Conservation (phyloP, 2,113 vertebrate species). For the Antigone vipio region DNA sequence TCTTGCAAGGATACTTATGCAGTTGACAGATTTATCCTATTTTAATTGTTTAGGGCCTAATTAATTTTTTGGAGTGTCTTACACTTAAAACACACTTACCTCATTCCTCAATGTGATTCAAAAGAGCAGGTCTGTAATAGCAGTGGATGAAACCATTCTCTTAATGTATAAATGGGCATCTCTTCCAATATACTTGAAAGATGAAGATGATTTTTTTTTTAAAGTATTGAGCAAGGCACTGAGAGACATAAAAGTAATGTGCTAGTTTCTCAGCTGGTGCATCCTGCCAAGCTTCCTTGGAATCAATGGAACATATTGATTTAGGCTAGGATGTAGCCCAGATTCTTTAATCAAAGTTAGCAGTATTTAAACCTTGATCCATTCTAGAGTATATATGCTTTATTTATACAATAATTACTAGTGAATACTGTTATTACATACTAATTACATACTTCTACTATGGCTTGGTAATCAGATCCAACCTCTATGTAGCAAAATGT, state of each 20-base stretch:
- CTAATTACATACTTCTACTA: not conserved
- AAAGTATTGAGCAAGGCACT: constrained; percentile 19
- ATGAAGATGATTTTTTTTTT: not conserved
- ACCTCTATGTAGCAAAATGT: not conserved
- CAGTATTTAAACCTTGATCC: not conserved
- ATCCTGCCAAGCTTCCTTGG: constrained; percentile 30
- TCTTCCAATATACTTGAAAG: not conserved
- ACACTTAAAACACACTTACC: not conserved
- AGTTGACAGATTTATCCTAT: constrained; percentile 31
- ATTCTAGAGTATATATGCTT: not conserved
- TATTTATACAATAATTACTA: not conserved
- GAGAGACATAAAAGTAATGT: constrained; percentile 43
- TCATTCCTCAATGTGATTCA: constrained; percentile 33
- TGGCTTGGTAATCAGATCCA: not conserved
- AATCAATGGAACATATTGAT: constrained; percentile 34
- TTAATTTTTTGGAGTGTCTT: constrained; percentile 25
- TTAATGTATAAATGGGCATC: constrained; percentile 28
- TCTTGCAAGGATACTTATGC: constrained; percentile 56
- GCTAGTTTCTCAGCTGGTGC: constrained; percentile 6
- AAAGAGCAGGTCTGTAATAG: not conserved
- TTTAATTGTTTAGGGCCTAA: constrained; percentile 43
- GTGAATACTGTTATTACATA: not conserved
- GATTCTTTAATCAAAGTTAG: constrained; percentile 3
- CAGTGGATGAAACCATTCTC: constrained; percentile 13
- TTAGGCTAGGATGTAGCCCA: constrained; percentile 14